phyloP scores from a whole-genome alignment of 1,140 invertebrate species.

The Platorchestia sp. region DNA sequence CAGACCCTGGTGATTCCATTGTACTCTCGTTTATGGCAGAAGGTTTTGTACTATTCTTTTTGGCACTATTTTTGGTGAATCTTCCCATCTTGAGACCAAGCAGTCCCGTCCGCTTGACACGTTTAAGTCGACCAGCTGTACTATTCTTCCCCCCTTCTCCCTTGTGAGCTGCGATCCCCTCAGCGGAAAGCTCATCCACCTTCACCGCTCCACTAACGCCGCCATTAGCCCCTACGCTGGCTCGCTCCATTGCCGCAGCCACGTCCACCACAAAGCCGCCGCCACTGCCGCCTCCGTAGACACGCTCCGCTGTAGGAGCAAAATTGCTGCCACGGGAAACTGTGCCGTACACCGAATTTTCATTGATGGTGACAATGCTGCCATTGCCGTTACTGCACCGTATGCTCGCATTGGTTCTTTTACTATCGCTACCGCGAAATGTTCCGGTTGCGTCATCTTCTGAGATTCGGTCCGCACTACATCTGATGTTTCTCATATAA shows the following conservation, averaged over 20 bases:
- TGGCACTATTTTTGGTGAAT: constrained; percentile 51
- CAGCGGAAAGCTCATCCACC: background rate
- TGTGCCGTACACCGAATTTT: background rate
- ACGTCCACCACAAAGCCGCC: constrained; percentile 49
- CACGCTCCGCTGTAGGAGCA: background rate
- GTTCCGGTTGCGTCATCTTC: background rate
- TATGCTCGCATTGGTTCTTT: background rate
- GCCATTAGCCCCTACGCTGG: background rate
- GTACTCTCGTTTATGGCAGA: background rate
- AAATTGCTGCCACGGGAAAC: background rate
- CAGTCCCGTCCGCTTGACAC: background rate
- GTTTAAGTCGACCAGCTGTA: background rate
- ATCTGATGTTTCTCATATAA: constrained; percentile 28
- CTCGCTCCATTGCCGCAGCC: constrained; percentile 22
- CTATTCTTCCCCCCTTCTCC: background rate
- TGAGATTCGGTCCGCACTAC: background rate
- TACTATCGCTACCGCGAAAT: background rate
- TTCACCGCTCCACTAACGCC: background rate
- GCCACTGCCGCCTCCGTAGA: background rate
- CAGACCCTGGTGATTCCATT: background rate
- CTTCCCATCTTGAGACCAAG: constrained; percentile 37
- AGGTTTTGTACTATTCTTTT: constrained; percentile 52
- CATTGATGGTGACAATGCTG: background rate
- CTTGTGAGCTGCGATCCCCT: background rate
- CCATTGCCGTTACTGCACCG: background rate